Conservation (phyloP, 1,140 invertebrate genomes). For the Tetragonula clypearis region DNA sequence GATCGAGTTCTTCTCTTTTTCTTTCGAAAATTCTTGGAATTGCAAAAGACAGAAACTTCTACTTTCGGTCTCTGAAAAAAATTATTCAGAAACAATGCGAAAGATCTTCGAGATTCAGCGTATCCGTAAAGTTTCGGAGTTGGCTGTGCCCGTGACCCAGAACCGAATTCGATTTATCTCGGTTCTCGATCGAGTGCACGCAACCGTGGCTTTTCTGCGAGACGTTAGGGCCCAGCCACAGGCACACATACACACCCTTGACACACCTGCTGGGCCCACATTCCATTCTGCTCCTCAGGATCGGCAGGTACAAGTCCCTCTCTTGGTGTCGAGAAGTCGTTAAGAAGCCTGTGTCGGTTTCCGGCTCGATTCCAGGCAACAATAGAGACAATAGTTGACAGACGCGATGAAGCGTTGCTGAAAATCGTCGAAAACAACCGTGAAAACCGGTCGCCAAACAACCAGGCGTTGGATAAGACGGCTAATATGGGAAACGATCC, state of each 20-base stretch:
- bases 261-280: conserved; percentile 64
- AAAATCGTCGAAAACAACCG: not conserved
- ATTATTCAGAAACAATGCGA: not conserved
- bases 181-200: conserved; percentile 16
- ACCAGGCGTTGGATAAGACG: not conserved
- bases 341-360: conserved; percentile 45
- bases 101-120: not conserved
- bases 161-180: conserved; percentile 32
- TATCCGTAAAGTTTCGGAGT: not conserved
- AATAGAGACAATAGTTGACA: conserved; percentile 42
- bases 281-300: conserved; percentile 61
- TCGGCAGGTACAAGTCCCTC: conserved; percentile 55
- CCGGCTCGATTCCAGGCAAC: conserved; percentile 12
- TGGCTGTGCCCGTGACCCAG: not conserved
- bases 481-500: no score
- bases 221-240: not conserved
- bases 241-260: not conserved
- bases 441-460: not conserved
- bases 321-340: conserved; percentile 48
- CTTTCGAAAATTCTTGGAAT: not conserved
- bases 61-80: conserved; percentile 1
- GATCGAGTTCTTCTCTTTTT: no score
- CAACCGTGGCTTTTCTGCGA: not conserved
- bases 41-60: not conserved
- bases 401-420: not conserved